Conservation (phyloP, 2,113 vertebrate genomes). For the Rhea pennata region DNA sequence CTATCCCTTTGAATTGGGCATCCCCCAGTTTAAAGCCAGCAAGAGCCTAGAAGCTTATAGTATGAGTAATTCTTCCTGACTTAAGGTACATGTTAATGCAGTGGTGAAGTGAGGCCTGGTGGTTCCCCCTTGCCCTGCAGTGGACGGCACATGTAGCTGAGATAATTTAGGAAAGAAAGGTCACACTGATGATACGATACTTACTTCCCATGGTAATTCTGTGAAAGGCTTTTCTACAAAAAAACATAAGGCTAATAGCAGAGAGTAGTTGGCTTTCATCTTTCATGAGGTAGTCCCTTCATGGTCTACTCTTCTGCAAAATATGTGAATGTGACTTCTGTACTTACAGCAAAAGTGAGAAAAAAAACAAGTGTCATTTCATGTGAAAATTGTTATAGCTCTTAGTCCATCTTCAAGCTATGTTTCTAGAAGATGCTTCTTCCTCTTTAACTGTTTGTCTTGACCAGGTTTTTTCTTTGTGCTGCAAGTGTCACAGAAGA, state of each 20-base stretch:
- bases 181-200: not conserved
- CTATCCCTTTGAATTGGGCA: rapidly evolving
- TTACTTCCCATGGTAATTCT: not conserved
- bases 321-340: rapidly evolving
- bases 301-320: not conserved
- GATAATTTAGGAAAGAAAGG: not conserved
- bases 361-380: rapidly evolving
- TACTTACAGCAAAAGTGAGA: not conserved
- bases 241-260: not conserved
- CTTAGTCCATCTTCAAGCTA: not conserved
- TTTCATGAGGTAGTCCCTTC: not conserved
- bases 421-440: not conserved
- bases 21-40: not conserved
- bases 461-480: not conserved
- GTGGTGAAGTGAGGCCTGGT: not conserved
- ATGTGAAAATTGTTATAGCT: not conserved
- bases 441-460: no score
- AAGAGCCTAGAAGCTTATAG: not conserved
- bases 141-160: not conserved
- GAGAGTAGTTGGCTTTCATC: not conserved
- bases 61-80: not conserved
- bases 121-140: not conserved
- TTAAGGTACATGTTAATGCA: rapidly evolving
- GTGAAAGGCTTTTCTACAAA: not conserved
- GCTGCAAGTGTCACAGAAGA: not conserved